Evolutionary conservation across 1,140 invertebrate species (phyloP).

Genomic region (Adoxophyes honmai): DNA sequence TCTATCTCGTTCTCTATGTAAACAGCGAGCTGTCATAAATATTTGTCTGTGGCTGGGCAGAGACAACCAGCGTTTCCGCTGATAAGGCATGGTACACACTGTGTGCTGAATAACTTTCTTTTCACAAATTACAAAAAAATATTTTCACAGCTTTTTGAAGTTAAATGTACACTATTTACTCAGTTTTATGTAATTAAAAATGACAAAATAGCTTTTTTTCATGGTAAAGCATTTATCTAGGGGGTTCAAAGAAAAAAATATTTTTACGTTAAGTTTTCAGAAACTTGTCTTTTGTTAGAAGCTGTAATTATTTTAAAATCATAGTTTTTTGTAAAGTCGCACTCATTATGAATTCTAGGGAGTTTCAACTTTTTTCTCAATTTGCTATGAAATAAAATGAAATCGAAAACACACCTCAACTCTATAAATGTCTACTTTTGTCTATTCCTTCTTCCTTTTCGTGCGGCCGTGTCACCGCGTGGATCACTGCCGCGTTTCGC

Average conservation of each 20-base stretch:
- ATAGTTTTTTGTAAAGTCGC: background rate
- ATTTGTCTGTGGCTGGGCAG: conserved; percentile 36
- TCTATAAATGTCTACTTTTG: conserved; percentile 59
- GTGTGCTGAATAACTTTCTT: too few species aligned
- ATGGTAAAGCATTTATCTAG: too few species aligned
- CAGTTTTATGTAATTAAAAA: too few species aligned
- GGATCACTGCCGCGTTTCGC: conserved; percentile 61
- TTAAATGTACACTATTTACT: too few species aligned
- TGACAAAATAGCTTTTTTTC: too few species aligned
- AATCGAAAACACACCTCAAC: conserved; percentile 41
- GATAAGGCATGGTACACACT: background rate
- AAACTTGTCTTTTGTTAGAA: too few species aligned
- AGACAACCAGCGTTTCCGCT: conserved; percentile 19
- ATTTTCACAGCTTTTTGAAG: too few species aligned
- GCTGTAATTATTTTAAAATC: background rate
- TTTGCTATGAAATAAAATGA: background rate
- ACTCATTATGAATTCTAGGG: too few species aligned
- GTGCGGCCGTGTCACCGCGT: conserved; percentile 75
- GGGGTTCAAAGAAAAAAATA: too few species aligned
- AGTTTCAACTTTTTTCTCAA: background rate
- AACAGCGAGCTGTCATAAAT: conserved; percentile 61
- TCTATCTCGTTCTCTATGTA: conserved; percentile 60
- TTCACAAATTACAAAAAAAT: too few species aligned
- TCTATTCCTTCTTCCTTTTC: conserved; percentile 70
- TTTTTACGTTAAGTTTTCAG: too few species aligned